Percentiles rank a stretch among this genome's conserved stretches.
phyloP scores from a whole-genome alignment of 2,797 vertebrate genomes.

The Neosalanx taihuensis region DNA sequence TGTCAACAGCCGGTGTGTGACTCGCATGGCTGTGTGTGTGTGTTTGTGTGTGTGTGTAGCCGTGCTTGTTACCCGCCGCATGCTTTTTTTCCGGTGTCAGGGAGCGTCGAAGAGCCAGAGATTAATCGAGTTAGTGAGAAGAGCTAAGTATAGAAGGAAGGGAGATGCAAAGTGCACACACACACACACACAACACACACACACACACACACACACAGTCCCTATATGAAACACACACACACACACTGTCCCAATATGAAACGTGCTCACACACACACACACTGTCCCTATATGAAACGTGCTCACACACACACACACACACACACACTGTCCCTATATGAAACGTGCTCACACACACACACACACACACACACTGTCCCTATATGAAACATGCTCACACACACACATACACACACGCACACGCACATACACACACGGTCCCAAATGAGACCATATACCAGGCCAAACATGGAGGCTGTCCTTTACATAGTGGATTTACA shows the following conservation, averaged over 20 bases:
- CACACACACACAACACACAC: no score
- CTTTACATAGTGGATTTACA: background rate
- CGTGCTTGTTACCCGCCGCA: no score
- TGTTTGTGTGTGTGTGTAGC: background rate
- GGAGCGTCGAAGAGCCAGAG: constrained; percentile 35
- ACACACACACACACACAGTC: no score
- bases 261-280: no score
- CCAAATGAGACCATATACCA: no score
- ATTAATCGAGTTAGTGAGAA: constrained; percentile 62
- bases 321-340: no score
- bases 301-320: no score
- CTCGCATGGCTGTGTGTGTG: background rate
- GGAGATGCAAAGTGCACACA: constrained; percentile 29
- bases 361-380: no score
- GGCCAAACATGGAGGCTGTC: background rate
- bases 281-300: no score
- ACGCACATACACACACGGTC: background rate
- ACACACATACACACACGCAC: constrained; percentile 9
- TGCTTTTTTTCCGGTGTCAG: constrained; percentile 3
- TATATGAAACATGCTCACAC: constrained; percentile 6
- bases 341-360: no score
- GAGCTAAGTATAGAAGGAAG: constrained; percentile 59
- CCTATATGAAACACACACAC: no score
- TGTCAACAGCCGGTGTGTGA: no score
- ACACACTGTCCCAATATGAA: constrained; percentile 14